phyloP scores from a whole-genome alignment of 2,797 vertebrate species.

The Peromyscus attwateri region DNA sequence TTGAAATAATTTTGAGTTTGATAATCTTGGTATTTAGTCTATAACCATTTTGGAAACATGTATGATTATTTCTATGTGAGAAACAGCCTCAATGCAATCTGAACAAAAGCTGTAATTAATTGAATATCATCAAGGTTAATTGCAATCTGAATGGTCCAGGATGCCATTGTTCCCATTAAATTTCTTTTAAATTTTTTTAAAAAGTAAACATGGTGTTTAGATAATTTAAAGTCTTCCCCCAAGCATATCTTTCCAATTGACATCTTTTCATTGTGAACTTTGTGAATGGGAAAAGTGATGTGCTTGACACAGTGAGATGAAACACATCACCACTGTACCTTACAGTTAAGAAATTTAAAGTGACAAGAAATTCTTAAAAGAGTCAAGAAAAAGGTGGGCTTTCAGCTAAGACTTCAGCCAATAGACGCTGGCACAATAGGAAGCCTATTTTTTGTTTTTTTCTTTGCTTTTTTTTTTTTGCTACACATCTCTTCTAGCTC shows the following conservation, averaged over 20 bases:
- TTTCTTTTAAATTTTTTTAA: slow-evolving; percentile 67
- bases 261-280: slow-evolving; percentile 79
- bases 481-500: not conserved
- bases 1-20: slow-evolving; percentile 28
- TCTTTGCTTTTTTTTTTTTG: not conserved
- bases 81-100: slow-evolving; percentile 21
- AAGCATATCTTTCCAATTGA: slow-evolving; percentile 78
- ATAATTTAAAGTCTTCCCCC: slow-evolving; percentile 77
- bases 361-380: slow-evolving; percentile 68
- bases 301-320: slow-evolving; percentile 81
- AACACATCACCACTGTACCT: slow-evolving; percentile 75
- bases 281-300: slow-evolving; percentile 73
- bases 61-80: slow-evolving; percentile 19
- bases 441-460: not conserved
- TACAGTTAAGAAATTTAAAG: slow-evolving; percentile 81
- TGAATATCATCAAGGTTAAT: slow-evolving; percentile 62
- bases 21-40: not conserved
- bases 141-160: slow-evolving; percentile 57
- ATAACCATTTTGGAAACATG: not conserved
- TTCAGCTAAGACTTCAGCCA: slow-evolving; percentile 37
- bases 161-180: slow-evolving; percentile 1
- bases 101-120: slow-evolving; percentile 54
- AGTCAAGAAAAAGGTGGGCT: slow-evolving; percentile 65
- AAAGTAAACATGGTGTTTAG: slow-evolving; percentile 56
- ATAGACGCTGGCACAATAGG: not conserved